Base-by-base conservation (phyloP, 1,140 invertebrate species). In the Carcinoscorpius rotundicauda region DNA sequence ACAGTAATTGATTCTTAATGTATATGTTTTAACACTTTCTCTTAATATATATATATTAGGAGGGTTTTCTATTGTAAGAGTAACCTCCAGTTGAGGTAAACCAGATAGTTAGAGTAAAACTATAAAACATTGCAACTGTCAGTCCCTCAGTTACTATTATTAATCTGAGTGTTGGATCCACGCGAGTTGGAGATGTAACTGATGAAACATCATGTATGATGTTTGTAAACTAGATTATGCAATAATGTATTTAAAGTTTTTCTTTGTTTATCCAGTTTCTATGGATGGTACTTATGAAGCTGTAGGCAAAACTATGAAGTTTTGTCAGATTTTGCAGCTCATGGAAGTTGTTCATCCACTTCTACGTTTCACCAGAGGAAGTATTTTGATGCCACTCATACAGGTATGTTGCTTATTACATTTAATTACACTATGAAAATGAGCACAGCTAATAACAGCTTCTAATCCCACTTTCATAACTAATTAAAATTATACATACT, bases 301-400 rank as follows among this genome's bases (percentile, higher is more conserved):
- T 63, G 86, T 94, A 6, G 90, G 91, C 0, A 79, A 81, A 48
- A 85, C 87, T 4, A 81, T 96, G 73, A 89, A 89, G 75, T 87
- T 92, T 71, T 80, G 88, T 60, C 90, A 94, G 71, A 72, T 90
- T 4, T 76, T 93, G 69, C 88, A 91, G 75, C 85, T 88, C 71
- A 72, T 97, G 66, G 93, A 97, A 80, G 84, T 96, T 0, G 80
- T 96, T 78, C 90, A 96, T 81, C 87, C 92, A 4, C 68, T 95
- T 4, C 86, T 95, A 72, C 89, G 90, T 3, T 91, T 93, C 70
- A 92, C 91, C 9, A 89, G 85, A 77, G 86, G 89, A 58, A 81
- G 81, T 67, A 70, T 82, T 4, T 53, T 87, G 11, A 73, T 78
- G 52, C 75, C 82, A 59, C 67, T 80, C 52, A 63, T 83, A 57